These are phyloP conservation scores for Microctenopoma stevenorrisi DNA, from an alignment of 2,797 vertebrate genomes.

Conservation along the genomic window DNA sequence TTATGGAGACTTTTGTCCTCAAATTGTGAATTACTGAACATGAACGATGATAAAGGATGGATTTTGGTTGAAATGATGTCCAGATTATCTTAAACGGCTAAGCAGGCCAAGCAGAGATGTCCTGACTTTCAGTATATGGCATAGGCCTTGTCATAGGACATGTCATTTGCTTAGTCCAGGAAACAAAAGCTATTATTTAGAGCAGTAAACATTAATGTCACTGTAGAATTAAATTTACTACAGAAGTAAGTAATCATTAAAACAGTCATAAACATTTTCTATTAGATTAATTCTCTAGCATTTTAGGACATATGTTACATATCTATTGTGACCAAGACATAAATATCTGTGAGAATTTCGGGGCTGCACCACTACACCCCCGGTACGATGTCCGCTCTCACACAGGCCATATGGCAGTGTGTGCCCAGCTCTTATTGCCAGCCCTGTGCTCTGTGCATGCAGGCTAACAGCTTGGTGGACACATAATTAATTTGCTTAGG, in stretches of 20 bases:
- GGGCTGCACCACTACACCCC: constrained; percentile 59
- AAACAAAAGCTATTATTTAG: constrained; percentile 26
- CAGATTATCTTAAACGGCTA: not conserved
- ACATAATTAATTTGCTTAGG: constrained; percentile 87
- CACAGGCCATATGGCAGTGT: constrained; percentile 83
- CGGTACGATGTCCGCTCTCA: constrained; percentile 72
- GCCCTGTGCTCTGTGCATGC: constrained; percentile 68
- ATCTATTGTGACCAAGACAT: constrained; percentile 50
- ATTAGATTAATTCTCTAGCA: constrained; percentile 43
- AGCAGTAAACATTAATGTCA: constrained; percentile 21
- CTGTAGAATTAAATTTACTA: constrained; percentile 22
- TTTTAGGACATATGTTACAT: constrained; percentile 39
- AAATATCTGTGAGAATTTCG: constrained; percentile 78
- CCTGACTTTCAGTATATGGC: not conserved
- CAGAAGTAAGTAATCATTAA: constrained; percentile 33
- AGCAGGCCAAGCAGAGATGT: not conserved
- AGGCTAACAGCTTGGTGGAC: constrained; percentile 86
- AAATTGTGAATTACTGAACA: not conserved
- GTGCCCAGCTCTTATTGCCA: constrained; percentile 74
- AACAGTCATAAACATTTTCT: constrained; percentile 32
- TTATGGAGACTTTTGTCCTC: not conserved
- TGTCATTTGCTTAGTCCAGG: not conserved
- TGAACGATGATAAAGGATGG: too few species aligned
- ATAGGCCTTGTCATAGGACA: too few species aligned
- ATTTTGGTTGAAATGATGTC: not conserved